phyloP scores from a whole-genome alignment of 2,797 vertebrate species.

The Apogon talboti region DNA sequence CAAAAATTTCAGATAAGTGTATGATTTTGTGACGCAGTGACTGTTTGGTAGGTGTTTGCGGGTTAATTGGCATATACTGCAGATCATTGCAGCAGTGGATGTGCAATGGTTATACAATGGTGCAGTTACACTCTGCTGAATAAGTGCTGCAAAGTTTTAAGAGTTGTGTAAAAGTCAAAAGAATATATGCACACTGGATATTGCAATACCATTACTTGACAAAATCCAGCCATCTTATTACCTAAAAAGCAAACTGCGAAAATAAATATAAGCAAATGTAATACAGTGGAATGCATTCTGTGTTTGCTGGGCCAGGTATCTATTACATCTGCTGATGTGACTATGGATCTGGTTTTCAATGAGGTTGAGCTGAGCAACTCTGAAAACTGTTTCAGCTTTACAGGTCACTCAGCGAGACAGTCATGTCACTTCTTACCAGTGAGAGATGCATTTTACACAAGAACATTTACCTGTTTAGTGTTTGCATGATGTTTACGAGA shows the following conservation, averaged over 20 bases:
- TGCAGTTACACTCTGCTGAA: constrained; percentile 1
- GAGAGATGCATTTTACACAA: constrained; percentile 14
- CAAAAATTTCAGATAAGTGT: too few species aligned
- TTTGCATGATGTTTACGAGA: constrained; percentile 25
- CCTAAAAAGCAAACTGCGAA: background rate
- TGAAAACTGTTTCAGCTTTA: constrained; percentile 1
- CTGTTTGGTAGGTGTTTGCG: too few species aligned
- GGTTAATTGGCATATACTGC: background rate
- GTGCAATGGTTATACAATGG: background rate
- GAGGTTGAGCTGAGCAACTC: background rate
- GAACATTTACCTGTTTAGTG: constrained; percentile 17
- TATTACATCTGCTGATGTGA: background rate
- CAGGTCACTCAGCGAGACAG: constrained; percentile 2
- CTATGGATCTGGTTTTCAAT: background rate
- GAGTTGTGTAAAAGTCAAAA: background rate
- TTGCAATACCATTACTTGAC: background rate
- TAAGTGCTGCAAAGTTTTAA: background rate
- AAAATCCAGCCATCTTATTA: background rate
- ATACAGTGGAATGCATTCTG: background rate
- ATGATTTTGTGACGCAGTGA: too few species aligned
- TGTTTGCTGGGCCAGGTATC: background rate
- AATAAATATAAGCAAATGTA: background rate
- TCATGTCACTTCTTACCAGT: constrained; percentile 2
- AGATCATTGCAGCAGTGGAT: background rate
- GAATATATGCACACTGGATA: background rate